A percentile compares a stretch with the other conserved stretches of the same genome.
phyloP scores from a whole-genome alignment of 2,797 vertebrate genomes.

The Helarctos malayanus region DNA sequence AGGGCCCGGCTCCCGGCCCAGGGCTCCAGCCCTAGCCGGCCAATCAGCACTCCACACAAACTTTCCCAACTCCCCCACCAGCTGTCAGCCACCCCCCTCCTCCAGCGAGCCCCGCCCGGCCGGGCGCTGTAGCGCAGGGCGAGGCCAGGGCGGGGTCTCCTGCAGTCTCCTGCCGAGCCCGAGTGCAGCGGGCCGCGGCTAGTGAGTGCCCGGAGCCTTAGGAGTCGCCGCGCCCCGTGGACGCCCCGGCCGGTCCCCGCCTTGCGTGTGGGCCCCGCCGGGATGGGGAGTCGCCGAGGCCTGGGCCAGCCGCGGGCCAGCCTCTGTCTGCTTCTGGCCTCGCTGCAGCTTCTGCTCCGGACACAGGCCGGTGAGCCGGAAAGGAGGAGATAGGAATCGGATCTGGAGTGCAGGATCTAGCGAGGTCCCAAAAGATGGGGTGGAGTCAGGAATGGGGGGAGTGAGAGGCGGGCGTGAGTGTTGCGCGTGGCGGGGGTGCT shows the following conservation, averaged over 20 bases:
- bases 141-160: conserved; percentile 75
- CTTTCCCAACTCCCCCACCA: conserved; percentile 63
- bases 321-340: conserved; percentile 70
- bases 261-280: background rate
- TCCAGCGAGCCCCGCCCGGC: conserved; percentile 34
- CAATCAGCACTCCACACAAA: conserved; percentile 72
- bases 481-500: background rate
- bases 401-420: background rate
- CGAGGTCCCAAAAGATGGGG: background rate
- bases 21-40: conserved; percentile 38
- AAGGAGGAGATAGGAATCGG: background rate
- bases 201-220: background rate
- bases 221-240: conserved; percentile 53
- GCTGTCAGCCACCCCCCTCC: conserved; percentile 40
- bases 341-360: conserved; percentile 62
- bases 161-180: conserved; percentile 48
- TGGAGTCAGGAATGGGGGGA: background rate
- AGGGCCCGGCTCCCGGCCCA: background rate
- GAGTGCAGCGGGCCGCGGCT: conserved; percentile 10
- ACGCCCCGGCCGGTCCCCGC: background rate
- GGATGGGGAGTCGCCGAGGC: conserved; percentile 65
- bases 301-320: conserved; percentile 45
- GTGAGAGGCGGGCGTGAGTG: background rate
- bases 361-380: conserved; percentile 75
- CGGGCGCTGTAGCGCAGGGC: conserved; percentile 60